These are phyloP conservation scores for Congeria kusceri DNA, from an alignment of 2,888 invertebrate genomes.

Conservation along the genomic window DNA sequence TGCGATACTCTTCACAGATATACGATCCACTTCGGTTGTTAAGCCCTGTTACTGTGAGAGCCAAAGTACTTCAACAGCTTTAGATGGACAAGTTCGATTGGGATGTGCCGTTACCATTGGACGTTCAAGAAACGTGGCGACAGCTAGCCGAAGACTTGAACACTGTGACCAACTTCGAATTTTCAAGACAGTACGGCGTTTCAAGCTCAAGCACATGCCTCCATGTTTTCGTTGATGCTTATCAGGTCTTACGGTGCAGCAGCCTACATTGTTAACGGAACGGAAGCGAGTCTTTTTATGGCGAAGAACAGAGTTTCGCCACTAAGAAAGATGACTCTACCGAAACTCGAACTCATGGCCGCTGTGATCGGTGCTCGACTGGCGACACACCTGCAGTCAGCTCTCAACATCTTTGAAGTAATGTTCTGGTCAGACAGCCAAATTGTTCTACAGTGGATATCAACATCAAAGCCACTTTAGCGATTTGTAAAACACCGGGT, in stretches of 20 bases:
- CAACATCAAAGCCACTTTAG: slow-evolving; percentile 15
- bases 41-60: neutral
- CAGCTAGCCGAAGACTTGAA: slow-evolving; percentile 12
- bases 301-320: slow-evolving; percentile 43
- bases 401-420: slow-evolving; percentile 1
- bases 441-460: slow-evolving; percentile 39
- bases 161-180: neutral
- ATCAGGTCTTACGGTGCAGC: slow-evolving; percentile 31
- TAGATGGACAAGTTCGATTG: slow-evolving; percentile 29
- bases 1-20: slow-evolving; percentile 3
- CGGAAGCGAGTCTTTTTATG: slow-evolving; percentile 25
- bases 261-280: slow-evolving; percentile 21
- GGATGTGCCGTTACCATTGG: slow-evolving; percentile 25
- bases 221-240: slow-evolving; percentile 9
- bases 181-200: neutral
- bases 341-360: slow-evolving; percentile 50
- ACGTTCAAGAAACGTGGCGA: slow-evolving; percentile 17
- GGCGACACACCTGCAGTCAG: slow-evolving; percentile 18
- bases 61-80: slow-evolving; percentile 37
- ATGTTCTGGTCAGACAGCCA: slow-evolving; percentile 41
- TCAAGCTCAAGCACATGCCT: neutral
- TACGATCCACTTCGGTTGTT: no score
- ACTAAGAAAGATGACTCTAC: slow-evolving; percentile 36
- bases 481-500: slow-evolving; percentile 18
- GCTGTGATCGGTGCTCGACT: slow-evolving; percentile 46